Conservation (phyloP, 2,113 vertebrate genomes). For the Chelonoidis abingdonii region DNA sequence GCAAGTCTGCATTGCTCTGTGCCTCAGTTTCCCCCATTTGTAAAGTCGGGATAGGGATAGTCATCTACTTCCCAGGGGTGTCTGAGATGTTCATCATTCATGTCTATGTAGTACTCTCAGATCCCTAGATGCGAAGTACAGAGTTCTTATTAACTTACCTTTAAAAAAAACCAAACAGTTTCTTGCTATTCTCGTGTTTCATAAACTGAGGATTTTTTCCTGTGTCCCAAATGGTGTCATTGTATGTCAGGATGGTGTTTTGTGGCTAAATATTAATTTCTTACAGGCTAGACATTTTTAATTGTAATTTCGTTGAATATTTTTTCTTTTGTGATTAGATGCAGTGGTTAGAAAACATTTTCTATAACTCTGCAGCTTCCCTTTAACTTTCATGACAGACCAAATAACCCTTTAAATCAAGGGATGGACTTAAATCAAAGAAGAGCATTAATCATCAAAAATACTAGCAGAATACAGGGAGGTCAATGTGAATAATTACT, state of each 20-base stretch:
- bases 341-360: background rate
- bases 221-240: rapidly evolving
- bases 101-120: background rate
- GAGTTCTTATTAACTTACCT: background rate
- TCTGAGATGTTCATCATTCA: background rate
- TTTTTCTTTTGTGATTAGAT: background rate
- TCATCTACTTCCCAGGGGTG: background rate
- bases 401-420: rapidly evolving
- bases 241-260: slow-evolving; percentile 13
- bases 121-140: rapidly evolving
- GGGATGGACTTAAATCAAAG: slow-evolving; percentile 4
- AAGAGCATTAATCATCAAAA: slow-evolving; percentile 24
- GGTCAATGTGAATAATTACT: slow-evolving; percentile 56
- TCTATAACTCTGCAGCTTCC: background rate
- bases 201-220: rapidly evolving
- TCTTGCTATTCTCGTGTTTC: background rate
- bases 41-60: background rate
- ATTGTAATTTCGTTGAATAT: rapidly evolving
- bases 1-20: background rate
- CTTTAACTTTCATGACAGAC: background rate
- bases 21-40: background rate
- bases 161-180: background rate
- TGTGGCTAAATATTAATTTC: background rate
- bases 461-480: slow-evolving; percentile 39
- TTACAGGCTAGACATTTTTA: background rate